Evolutionary conservation across 2,888 invertebrate genomes (phyloP).

Genomic region (Aphrophora alni): DNA sequence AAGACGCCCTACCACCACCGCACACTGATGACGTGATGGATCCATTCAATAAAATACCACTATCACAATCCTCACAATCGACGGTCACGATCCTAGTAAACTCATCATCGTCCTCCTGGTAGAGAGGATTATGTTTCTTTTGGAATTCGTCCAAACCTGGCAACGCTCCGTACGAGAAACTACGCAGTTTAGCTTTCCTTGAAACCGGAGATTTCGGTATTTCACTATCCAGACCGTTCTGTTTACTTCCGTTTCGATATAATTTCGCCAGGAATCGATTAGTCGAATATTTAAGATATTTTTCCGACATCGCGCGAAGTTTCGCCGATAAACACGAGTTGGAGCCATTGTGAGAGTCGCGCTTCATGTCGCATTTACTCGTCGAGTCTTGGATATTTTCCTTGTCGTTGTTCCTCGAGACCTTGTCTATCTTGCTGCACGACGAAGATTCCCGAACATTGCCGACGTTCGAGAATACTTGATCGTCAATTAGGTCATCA

Average conservation of each 20-base stretch:
- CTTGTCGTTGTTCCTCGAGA: slow-evolving; percentile 6
- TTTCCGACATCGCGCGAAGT: slow-evolving; percentile 74
- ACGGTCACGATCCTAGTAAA: slow-evolving; percentile 56
- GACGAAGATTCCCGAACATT: slow-evolving; percentile 22
- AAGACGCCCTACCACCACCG: slow-evolving; percentile 59
- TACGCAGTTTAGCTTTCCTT: slow-evolving; percentile 63
- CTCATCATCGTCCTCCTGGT: slow-evolving; percentile 63
- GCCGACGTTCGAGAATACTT: slow-evolving; percentile 31
- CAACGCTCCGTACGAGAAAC: slow-evolving; percentile 76
- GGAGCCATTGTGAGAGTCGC: slow-evolving; percentile 46
- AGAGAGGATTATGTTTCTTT: slow-evolving; percentile 62
- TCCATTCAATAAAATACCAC: slow-evolving; percentile 76
- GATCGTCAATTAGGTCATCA: slow-evolving; percentile 38
- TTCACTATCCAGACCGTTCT: slow-evolving; percentile 54
- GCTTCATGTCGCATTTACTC: slow-evolving; percentile 33
- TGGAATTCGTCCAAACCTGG: slow-evolving; percentile 76
- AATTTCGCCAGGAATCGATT: slow-evolving; percentile 72
- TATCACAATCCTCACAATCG: slow-evolving; percentile 75
- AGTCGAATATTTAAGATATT: slow-evolving; percentile 73
- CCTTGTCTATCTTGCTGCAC: slow-evolving; percentile 27
- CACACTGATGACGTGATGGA: slow-evolving; percentile 72
- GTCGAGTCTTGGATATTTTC: neutral
- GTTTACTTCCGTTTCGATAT: slow-evolving; percentile 58
- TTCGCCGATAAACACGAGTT: slow-evolving; percentile 72
- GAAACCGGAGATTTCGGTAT: slow-evolving; percentile 59